Conservation (phyloP, 2,113 vertebrate species). For the Neodontobutis hainanensis region DNA sequence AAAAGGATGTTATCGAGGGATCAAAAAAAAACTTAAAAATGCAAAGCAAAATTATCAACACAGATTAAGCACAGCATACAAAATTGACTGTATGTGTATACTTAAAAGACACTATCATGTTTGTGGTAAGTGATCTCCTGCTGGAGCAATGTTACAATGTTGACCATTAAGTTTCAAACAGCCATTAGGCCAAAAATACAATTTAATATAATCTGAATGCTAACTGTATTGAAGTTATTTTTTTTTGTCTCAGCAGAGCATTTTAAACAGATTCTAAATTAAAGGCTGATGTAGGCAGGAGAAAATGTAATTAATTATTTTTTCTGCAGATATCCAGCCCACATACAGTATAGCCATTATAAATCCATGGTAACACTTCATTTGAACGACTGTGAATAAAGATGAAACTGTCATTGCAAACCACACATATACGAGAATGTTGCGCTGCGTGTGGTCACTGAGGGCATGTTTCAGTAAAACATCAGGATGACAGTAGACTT, state of each 20-base stretch:
- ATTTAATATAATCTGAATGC: constrained; percentile 46
- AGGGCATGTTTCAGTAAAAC: too few relatives aligned
- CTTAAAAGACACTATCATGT: too few relatives aligned
- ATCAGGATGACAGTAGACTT: too few relatives aligned
- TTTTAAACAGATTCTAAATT: constrained; percentile 30
- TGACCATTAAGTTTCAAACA: too few relatives aligned
- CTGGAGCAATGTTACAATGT: too few relatives aligned
- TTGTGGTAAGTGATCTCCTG: too few relatives aligned
- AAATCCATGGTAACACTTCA: constrained; percentile 54
- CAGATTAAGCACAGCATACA: too few relatives aligned
- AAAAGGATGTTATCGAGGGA: too few relatives aligned
- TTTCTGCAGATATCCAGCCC: constrained; percentile 51
- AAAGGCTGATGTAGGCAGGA: constrained; percentile 46
- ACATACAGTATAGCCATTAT: constrained; percentile 37
- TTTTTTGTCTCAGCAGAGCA: constrained; percentile 7
- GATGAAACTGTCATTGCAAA: constrained; percentile 10
- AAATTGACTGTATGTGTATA: too few relatives aligned
- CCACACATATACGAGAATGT: constrained; percentile 13
- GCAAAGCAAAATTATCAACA: too few relatives aligned
- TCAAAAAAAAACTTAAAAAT: too few relatives aligned
- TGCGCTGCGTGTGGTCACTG: neutral
- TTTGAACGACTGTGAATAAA: constrained; percentile 34
- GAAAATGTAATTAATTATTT: constrained; percentile 48
- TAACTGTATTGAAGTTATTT: neutral
- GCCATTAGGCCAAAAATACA: constrained; percentile 31